phyloP scores from a whole-genome alignment of 1,140 invertebrate genomes.

The Heliconius congener region DNA sequence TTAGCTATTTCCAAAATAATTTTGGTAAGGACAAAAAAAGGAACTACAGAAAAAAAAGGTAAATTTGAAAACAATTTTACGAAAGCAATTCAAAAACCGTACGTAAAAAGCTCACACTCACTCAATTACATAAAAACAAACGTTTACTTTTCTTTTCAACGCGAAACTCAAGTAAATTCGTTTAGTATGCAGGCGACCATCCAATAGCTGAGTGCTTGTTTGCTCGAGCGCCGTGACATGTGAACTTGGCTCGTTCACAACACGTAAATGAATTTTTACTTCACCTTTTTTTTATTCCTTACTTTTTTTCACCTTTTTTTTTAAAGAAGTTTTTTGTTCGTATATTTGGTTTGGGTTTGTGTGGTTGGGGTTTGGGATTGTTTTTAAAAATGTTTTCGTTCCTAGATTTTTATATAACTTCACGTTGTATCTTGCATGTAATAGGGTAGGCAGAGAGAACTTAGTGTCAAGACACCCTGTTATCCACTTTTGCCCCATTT shows the following conservation, averaged over 20 bases:
- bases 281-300: neutral
- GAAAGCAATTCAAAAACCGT: constrained; percentile 3
- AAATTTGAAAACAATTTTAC: neutral
- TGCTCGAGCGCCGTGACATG: constrained; percentile 24
- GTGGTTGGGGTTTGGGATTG: neutral
- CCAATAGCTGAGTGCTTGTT: constrained; percentile 18
- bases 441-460: no score
- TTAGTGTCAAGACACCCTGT: no score
- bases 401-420: no score
- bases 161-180: neutral
- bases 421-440: no score
- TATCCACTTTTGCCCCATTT: no score
- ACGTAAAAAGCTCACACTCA: neutral
- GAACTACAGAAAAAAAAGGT: neutral
- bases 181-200: constrained; percentile 34
- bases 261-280: constrained; percentile 28
- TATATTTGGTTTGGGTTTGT: neutral
- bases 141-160: neutral
- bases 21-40: neutral
- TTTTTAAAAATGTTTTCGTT: no score
- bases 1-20: no score
- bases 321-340: neutral
- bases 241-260: constrained; percentile 33
- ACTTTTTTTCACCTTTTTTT: neutral
- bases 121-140: constrained; percentile 4